phyloP scores from a whole-genome alignment of 2,113 vertebrate genomes.

The Hepsetus odoe region DNA sequence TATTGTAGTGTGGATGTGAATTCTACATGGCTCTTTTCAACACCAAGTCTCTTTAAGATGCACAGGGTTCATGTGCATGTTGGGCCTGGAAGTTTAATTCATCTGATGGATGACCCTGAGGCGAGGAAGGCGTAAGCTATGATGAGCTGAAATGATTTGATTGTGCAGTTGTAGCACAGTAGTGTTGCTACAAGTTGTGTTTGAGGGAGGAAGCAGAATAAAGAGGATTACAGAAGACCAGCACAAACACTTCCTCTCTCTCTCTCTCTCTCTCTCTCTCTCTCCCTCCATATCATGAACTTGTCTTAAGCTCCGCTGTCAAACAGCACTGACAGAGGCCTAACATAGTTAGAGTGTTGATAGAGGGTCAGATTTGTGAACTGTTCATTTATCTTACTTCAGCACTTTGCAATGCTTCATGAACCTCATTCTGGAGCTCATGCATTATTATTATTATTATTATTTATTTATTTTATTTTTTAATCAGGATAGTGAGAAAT shows the following conservation, averaged over 20 bases:
- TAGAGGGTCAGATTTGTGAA: background rate
- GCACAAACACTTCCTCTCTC: background rate
- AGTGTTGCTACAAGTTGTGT: background rate
- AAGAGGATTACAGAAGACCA: constrained; percentile 40
- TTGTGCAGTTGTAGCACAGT: background rate
- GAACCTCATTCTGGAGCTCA: constrained; percentile 4
- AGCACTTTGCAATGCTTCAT: background rate
- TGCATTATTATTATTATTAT: background rate
- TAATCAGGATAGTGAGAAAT: no score
- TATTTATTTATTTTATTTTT: no score
- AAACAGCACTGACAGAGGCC: background rate
- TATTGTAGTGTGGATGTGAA: background rate
- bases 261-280: background rate
- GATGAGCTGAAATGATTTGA: constrained; percentile 11
- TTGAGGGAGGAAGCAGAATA: constrained; percentile 38
- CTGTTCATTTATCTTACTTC: background rate
- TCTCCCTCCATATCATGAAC: background rate
- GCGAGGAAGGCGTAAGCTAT: background rate
- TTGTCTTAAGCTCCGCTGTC: background rate
- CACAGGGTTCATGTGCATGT: background rate
- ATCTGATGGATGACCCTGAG: background rate
- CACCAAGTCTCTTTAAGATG: background rate
- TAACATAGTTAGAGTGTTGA: background rate
- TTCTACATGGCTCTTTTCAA: background rate
- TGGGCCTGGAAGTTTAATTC: background rate